Percentiles rank a stretch among this genome's conserved stretches.
These are phyloP conservation scores for Stercorarius parasiticus DNA, from an alignment of 2,113 vertebrate species.

Conservation along the genomic window DNA sequence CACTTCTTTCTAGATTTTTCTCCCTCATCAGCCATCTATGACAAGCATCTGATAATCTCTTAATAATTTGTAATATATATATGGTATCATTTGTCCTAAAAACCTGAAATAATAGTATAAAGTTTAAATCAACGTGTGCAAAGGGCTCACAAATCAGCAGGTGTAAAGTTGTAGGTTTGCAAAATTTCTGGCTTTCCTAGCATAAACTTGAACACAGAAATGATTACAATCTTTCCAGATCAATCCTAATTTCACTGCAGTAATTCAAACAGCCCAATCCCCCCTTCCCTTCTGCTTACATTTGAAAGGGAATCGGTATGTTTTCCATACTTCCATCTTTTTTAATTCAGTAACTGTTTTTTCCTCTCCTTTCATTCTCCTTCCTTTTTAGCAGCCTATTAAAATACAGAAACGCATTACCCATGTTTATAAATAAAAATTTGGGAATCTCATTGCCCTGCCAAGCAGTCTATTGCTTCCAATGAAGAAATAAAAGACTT, in stretches of 20 bases:
- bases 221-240: not conserved
- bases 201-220: not conserved
- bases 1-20: constrained; percentile 26
- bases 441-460: not conserved
- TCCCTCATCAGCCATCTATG: constrained; percentile 13
- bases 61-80: not conserved
- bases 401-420: not conserved
- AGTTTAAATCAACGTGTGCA: not conserved
- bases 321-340: not conserved
- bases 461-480: not conserved
- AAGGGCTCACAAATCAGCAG: not conserved
- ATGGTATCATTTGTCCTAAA: not conserved
- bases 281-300: not conserved
- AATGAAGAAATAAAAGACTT: not conserved
- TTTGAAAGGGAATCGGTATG: not conserved
- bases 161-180: not conserved
- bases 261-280: not conserved
- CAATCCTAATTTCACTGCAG: not conserved
- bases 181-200: not conserved
- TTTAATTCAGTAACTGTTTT: not conserved
- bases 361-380: not conserved
- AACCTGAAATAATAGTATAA: not conserved
- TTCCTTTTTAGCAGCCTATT: not conserved
- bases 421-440: not conserved
- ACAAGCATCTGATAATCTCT: not conserved